Evolutionary conservation across 1,140 invertebrate genomes (phyloP), one percentile per base, ranked within the genome.

Genomic region (Rhopalosiphum maidis): DNA sequence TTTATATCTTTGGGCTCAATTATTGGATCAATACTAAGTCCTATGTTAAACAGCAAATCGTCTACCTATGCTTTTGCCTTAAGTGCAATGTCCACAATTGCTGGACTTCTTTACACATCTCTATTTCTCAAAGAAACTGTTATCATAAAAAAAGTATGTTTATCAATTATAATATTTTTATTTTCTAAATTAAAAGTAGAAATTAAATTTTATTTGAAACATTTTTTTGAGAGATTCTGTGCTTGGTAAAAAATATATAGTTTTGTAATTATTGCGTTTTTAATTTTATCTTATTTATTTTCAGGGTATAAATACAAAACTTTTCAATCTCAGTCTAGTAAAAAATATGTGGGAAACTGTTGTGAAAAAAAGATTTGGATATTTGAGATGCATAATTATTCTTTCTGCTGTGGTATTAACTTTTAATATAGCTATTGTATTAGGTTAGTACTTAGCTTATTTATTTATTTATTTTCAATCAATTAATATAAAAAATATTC

Each of bases 41-140:
- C 91, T 43, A 11, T 85, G 22, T 37, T 93, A 15, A 86, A 93
- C 21, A 93, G 37, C 2, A 35, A 91, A 6, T 91, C 90, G 0
- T n/a, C 30, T 37, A 93, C 91, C 4, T 85, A 54, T 43, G 82
- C 91, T 30, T 86, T 93, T 93, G 91, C 46, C 7, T 6, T 93
- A 54, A 37, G 82, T 7, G n/a, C 91, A n/a, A 51, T 93, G 21
- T 85, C 41, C 30, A 41, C 48, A 41, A 93, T 93, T 22, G 7
- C 37, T 37, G 68, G 37, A 22, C 91, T 93, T 41, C 18, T 93
- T 2, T 93, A 93, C 41, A 55, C 91, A 30, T 93, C 43, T 22
- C 15, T 93, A 60, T 93, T 93, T 41, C 91, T 86, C 30, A 93
- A 93, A 93, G 91, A 93, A 86, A 93, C 91, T 0, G 82, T 93